These are phyloP conservation scores for Nanger granti DNA, from an alignment of 2,113 vertebrate genomes.

Conservation along the genomic window DNA sequence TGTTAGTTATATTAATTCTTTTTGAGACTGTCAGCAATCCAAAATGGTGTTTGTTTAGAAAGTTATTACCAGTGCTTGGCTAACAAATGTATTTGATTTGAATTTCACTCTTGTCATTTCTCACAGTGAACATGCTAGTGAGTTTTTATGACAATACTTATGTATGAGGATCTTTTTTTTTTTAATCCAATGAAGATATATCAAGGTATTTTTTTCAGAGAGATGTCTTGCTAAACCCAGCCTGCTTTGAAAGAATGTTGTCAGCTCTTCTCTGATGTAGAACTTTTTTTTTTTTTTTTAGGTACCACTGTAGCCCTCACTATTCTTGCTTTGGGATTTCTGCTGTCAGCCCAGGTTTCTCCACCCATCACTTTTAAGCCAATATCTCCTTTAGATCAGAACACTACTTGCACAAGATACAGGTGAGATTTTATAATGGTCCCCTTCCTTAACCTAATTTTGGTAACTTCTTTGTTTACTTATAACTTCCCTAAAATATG, in stretches of 20 bases:
- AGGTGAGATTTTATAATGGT: slow-evolving; percentile 81
- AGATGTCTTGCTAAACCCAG: neutral
- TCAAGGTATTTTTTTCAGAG: neutral
- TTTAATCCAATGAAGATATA: neutral
- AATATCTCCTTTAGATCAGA: slow-evolving; percentile 82
- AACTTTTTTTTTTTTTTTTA: slow-evolving; percentile 68
- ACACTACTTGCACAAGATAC: slow-evolving; percentile 90
- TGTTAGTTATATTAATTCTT: neutral
- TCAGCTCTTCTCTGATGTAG: slow-evolving; percentile 42
- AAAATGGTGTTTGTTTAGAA: neutral
- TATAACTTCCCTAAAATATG: neutral
- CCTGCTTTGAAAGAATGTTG: slow-evolving; percentile 21
- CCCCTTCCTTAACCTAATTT: neutral
- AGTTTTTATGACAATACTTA: neutral
- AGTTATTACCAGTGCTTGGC: slow-evolving; percentile 7
- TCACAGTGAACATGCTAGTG: neutral
- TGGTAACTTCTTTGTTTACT: neutral
- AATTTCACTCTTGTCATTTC: slow-evolving; percentile 1
- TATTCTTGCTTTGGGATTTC: slow-evolving; percentile 91
- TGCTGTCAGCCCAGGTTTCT: slow-evolving; percentile 91
- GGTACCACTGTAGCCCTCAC: slow-evolving; percentile 90
- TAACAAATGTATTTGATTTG: slow-evolving; percentile 20
- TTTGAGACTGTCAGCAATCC: neutral
- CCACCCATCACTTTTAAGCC: slow-evolving; percentile 89
- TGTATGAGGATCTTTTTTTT: neutral